phyloP scores from a whole-genome alignment of 53 echinoderm and acorn worm species.

The Henricia sp. region DNA sequence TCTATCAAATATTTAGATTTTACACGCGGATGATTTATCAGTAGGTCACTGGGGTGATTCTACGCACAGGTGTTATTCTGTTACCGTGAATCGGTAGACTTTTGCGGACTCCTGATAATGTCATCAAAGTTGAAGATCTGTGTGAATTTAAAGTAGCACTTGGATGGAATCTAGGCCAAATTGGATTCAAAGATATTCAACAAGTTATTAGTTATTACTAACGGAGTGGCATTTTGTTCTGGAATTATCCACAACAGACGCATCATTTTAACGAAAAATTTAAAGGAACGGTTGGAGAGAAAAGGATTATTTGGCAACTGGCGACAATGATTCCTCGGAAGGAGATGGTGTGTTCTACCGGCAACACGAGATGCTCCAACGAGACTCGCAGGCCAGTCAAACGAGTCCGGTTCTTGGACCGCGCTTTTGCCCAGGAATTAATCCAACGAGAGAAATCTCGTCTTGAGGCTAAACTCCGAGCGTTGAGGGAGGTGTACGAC shows the following conservation, averaged over 20 bases:
- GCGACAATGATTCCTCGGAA: slow-evolving; percentile 10
- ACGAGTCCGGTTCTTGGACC: slow-evolving; percentile 75
- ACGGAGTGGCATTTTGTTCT: background rate
- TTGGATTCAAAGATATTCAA: too few relatives aligned
- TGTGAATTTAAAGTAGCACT: too few relatives aligned
- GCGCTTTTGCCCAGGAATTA: slow-evolving; percentile 65
- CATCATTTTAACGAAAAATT: background rate
- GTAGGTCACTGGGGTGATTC: too few relatives aligned
- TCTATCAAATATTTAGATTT: background rate
- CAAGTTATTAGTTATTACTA: too few relatives aligned
- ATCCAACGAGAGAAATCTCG: slow-evolving; percentile 65
- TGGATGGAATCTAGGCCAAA: too few relatives aligned
- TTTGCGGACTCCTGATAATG: too few relatives aligned
- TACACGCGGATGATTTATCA: too few relatives aligned
- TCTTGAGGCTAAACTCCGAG: slow-evolving; percentile 50
- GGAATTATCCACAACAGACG: background rate
- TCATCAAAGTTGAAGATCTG: too few relatives aligned
- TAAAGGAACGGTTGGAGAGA: background rate
- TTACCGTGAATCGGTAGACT: too few relatives aligned
- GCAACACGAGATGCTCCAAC: slow-evolving; percentile 9
- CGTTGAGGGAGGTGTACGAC: slow-evolving; percentile 57
- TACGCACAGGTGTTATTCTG: too few relatives aligned
- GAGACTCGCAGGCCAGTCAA: too few relatives aligned
- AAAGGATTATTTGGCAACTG: background rate
- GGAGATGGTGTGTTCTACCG: slow-evolving; percentile 21